Evolutionary conservation across 2,113 vertebrate genomes (phyloP).

Genomic region (Puma concolor): DNA sequence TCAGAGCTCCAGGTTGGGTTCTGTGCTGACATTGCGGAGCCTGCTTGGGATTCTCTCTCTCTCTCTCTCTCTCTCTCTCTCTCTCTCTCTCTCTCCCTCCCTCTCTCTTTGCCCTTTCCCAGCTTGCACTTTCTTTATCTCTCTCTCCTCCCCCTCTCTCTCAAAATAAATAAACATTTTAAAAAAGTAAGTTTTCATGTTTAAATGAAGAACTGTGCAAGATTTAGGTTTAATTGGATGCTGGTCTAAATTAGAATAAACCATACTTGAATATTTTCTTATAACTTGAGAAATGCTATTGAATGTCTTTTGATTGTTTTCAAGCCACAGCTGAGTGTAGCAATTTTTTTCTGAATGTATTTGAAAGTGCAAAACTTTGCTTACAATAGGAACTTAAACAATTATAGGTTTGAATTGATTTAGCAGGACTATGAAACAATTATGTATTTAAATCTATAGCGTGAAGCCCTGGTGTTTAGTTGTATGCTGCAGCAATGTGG

Average conservation of each 20-base stretch:
- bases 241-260: conserved; percentile 68
- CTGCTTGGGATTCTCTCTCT: too few species aligned
- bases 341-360: not conserved
- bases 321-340: conserved; percentile 38
- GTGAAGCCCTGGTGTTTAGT: not conserved
- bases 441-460: conserved; percentile 67
- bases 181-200: conserved; percentile 68
- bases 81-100: too few species aligned
- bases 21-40: too few species aligned
- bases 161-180: too few species aligned
- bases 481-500: conserved; percentile 25
- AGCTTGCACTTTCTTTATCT: too few species aligned
- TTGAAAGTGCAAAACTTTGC: conserved; percentile 63
- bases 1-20: too few species aligned
- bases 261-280: conserved; percentile 56
- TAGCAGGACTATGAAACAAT: conserved; percentile 22
- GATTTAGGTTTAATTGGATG: conserved; percentile 60
- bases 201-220: conserved; percentile 36
- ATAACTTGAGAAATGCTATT: conserved; percentile 64
- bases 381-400: conserved; percentile 16
- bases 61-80: too few species aligned
- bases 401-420: conserved; percentile 53
- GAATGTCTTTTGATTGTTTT: conserved; percentile 58
- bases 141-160: too few species aligned
- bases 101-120: too few species aligned